Evolutionary conservation across 2,113 vertebrate species (phyloP), one percentile per base, ranked within the genome.

Genomic region (Turnix velox): DNA sequence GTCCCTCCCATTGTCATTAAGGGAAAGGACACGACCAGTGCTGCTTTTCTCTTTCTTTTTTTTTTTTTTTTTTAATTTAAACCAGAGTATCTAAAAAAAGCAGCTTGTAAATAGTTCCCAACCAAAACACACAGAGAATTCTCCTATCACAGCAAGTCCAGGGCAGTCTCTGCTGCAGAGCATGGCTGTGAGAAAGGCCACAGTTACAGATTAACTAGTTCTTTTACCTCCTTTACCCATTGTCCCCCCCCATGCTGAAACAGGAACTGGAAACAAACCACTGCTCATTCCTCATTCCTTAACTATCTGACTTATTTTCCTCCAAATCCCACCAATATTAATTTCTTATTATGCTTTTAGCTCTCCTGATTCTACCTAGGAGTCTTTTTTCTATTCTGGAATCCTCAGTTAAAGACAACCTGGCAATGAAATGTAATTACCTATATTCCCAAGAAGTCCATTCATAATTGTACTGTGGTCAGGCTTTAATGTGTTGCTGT

Each of bases 381-480:
- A 68, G 9, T 58, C 48, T 65, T 59, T 6, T 59, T 6, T 20
- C 63, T 43, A 12, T 35, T 74, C 39, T 37, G 74, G 23, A 75
- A 35, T 43, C 62, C 14, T 73, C 58, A 58, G 27, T 83, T 77
- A 39, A 63, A 87, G 58, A 49, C 25, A 88, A 88, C 5, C 66
- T 92, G 58, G 68, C 92, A 94, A 97, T 25, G 45, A 93, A 94
- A 92, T 57, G 45, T 59, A 92, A 82, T 97, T 99, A 99, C 99
- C 99, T 98, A 99, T 99, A 97, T 98, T 99, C 84, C 98, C 99
- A 83, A 99, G 97, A 45, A 99, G 98, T 94, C 98, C 98, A 95
- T 98, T 99, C 96, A 98, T 97, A 92, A 98, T 97, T 43, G 98
- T 98, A 97, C 98, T 99, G 91, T 98, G 98, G 96, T 99, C 99